Evolutionary conservation across 1,140 invertebrate species (phyloP), one percentile per base, ranked within the genome.

Genomic region (Glomeris maerens): DNA sequence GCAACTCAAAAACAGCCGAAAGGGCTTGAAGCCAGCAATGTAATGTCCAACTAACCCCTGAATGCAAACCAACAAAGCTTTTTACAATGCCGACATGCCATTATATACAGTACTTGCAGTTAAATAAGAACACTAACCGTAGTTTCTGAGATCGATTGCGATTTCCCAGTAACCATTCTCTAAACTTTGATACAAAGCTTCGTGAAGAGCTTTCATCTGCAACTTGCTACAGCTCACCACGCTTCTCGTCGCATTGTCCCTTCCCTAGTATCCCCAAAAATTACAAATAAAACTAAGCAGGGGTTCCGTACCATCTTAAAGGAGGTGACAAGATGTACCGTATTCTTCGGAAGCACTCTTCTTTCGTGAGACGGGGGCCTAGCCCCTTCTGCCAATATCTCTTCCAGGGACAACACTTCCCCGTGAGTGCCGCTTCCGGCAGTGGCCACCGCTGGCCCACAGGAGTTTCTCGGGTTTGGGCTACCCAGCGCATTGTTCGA

Each of bases 21-120:
- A 93, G 65, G n/a, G 84, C 86, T 55, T 85, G 77, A 74, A 88
- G 88, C 87, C 87, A 93, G 57, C 84, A 87, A 61, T 91, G 85
- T 13, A 90, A 62, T 0, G 84, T 89, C 88, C 87, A 92, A 2
- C 84, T 79, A 1, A 92, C 80, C 23, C 85, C 83, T 47, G 39
- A 25, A 27, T 36, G 20, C 10, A 36, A 36, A 44, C 17, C 20
- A 20, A 5, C 7, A 44, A 44, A 7, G 20, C 10, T 5, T 44
- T 44, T 44, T 44, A 20, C 5, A 44, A 20, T n/a, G n/a, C n/a
- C n/a, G n/a, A n/a, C n/a, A n/a, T n/a, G n/a, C n/a, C n/a, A n/a
- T n/a, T n/a, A n/a, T n/a, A n/a, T n/a, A n/a, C n/a, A n/a, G n/a
- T n/a, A n/a, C n/a, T n/a, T n/a, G n/a, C n/a, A n/a, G n/a, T n/a